Evolutionary conservation across 2,113 vertebrate species (phyloP).

Genomic region (Eonycteris spelaea): DNA sequence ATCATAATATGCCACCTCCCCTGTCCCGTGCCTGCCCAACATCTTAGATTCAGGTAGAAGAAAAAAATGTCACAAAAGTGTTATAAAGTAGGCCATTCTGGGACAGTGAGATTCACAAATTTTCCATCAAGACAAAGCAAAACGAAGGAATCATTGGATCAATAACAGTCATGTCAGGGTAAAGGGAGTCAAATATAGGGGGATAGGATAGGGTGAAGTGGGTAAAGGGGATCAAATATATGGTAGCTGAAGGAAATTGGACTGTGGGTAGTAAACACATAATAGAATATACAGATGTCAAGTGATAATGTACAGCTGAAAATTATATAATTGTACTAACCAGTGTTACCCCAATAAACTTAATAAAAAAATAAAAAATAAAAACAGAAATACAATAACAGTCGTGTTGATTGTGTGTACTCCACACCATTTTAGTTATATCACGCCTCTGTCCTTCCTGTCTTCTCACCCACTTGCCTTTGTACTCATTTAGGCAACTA

Average conservation of each 20-base stretch:
- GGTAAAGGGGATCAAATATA: too few species aligned
- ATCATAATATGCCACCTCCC: too few species aligned
- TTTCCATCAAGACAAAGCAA: background rate
- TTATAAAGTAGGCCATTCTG: background rate
- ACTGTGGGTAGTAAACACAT: too few species aligned
- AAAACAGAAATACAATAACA: background rate
- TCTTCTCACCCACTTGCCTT: background rate
- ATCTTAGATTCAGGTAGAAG: background rate
- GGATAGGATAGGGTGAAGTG: too few species aligned
- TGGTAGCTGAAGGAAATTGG: too few species aligned
- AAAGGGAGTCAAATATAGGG: too few species aligned
- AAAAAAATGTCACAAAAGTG: background rate
- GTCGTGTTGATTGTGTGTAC: background rate
- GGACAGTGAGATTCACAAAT: background rate
- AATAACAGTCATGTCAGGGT: background rate
- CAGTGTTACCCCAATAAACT: too few species aligned
- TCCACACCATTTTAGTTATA: background rate
- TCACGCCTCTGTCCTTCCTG: background rate
- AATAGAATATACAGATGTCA: too few species aligned
- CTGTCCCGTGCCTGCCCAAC: background rate
- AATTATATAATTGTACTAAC: too few species aligned
- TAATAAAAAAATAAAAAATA: too few species aligned
- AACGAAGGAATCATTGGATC: background rate
- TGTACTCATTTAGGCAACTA: background rate
- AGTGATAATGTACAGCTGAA: too few species aligned